phyloP scores from a whole-genome alignment of 2,888 invertebrate species.

The Drosophila borborema region DNA sequence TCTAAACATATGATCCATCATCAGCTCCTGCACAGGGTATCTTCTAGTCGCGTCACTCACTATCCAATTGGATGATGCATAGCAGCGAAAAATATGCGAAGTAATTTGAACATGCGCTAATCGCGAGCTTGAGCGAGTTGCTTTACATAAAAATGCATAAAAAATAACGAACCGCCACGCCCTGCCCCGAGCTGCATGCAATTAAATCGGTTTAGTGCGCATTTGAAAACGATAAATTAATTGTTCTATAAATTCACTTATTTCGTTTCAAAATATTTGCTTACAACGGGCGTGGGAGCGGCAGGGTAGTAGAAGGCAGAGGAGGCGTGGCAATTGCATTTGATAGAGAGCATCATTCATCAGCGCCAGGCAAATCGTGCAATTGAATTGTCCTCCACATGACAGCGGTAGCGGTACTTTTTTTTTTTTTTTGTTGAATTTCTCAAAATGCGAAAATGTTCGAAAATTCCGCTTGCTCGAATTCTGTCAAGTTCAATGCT shows the following conservation, averaged over 20 bases:
- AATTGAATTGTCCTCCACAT: constrained; percentile 24
- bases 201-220: constrained; percentile 58
- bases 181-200: constrained; percentile 20
- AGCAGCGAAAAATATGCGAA: constrained; percentile 34
- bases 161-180: constrained; percentile 30
- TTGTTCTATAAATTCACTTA: constrained; percentile 44
- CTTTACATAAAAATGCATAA: constrained; percentile 56
- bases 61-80: constrained; percentile 23
- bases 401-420: constrained; percentile 7
- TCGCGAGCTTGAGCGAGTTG: constrained; percentile 37
- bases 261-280: constrained; percentile 37
- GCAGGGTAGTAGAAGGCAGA: background rate
- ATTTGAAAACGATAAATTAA: constrained; percentile 51
- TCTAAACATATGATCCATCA: background rate
- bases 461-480: constrained; percentile 4
- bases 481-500: constrained; percentile 49
- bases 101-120: constrained; percentile 33
- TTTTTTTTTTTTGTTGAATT: background rate
- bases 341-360: background rate
- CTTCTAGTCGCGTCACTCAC: background rate
- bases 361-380: background rate
- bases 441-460: constrained; percentile 2
- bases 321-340: background rate
- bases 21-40: background rate
- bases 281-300: constrained; percentile 10